phyloP scores from a whole-genome alignment of 2,113 vertebrate species.

The Origma solitaria region DNA sequence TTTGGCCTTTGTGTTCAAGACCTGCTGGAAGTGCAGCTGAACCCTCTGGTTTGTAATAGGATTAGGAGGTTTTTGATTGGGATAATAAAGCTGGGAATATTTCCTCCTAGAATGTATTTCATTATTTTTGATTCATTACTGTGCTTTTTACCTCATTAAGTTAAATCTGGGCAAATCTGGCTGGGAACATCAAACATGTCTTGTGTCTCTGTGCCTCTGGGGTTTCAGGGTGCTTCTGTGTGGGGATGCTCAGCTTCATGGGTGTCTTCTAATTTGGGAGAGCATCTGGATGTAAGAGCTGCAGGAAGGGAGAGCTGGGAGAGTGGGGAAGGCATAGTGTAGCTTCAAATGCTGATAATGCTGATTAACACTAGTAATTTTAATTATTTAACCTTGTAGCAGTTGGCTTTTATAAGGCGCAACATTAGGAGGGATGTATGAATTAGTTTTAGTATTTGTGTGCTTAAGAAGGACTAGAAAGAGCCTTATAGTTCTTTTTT shows the following conservation, averaged over 20 bases:
- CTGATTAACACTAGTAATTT: neutral
- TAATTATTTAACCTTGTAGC: neutral
- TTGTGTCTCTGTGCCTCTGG: fast-evolving
- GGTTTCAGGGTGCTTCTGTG: neutral
- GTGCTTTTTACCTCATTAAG: neutral
- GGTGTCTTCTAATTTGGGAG: neutral
- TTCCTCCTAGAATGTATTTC: neutral
- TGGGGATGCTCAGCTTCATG: neutral
- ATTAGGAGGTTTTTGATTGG: constrained; percentile 14
- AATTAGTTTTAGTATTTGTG: neutral
- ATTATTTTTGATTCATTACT: neutral
- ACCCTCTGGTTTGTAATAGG: neutral
- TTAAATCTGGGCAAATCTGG: neutral
- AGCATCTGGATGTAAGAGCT: neutral
- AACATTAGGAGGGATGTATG: fast-evolving
- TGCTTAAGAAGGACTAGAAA: neutral
- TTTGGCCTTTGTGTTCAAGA: neutral
- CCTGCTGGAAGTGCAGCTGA: neutral
- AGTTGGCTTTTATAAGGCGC: neutral
- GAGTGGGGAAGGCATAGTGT: neutral
- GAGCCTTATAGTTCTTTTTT: neutral
- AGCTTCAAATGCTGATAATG: neutral
- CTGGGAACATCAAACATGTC: neutral
- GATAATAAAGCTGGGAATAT: neutral
- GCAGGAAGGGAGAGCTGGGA: neutral